Conservation (phyloP, 2,888 invertebrate species). For the Tholera decimalis region DNA sequence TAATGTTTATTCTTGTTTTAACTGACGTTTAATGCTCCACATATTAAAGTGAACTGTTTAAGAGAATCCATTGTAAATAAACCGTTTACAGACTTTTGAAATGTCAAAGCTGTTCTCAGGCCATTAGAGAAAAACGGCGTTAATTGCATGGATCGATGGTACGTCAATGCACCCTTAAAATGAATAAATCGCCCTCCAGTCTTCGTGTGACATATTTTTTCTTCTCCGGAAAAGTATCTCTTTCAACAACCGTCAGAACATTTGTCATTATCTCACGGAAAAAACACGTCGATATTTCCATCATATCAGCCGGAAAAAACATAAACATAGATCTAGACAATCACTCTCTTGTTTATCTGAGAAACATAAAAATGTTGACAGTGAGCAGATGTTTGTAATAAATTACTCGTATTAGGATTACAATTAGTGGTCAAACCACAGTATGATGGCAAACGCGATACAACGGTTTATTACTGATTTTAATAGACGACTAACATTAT, state of each 20-base stretch:
- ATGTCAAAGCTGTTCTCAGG: too few species aligned
- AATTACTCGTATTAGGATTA: slow-evolving; percentile 24
- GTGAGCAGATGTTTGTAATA: slow-evolving; percentile 37
- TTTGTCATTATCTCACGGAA: slow-evolving; percentile 55
- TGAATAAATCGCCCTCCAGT: background rate
- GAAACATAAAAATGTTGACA: slow-evolving; percentile 47
- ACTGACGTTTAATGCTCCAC: too few species aligned
- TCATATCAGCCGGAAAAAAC: slow-evolving; percentile 62
- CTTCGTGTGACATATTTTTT: slow-evolving; percentile 11
- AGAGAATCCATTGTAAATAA: too few species aligned
- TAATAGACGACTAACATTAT: slow-evolving; percentile 2
- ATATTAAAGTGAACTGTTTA: too few species aligned
- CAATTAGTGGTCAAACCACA: slow-evolving; percentile 15
- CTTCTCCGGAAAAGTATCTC: slow-evolving; percentile 5
- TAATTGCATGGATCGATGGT: background rate
- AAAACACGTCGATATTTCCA: slow-evolving; percentile 57
- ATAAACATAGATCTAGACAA: slow-evolving; percentile 57
- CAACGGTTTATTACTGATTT: slow-evolving; percentile 9
- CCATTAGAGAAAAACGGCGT: background rate
- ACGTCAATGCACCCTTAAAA: background rate
- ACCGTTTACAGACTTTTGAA: too few species aligned
- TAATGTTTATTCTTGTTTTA: background rate
- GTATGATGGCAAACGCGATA: background rate
- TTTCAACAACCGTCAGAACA: slow-evolving; percentile 29
- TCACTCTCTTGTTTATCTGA: slow-evolving; percentile 47